Conservation (phyloP, 2,113 vertebrate genomes). For the Lichenostomus cassidix region DNA sequence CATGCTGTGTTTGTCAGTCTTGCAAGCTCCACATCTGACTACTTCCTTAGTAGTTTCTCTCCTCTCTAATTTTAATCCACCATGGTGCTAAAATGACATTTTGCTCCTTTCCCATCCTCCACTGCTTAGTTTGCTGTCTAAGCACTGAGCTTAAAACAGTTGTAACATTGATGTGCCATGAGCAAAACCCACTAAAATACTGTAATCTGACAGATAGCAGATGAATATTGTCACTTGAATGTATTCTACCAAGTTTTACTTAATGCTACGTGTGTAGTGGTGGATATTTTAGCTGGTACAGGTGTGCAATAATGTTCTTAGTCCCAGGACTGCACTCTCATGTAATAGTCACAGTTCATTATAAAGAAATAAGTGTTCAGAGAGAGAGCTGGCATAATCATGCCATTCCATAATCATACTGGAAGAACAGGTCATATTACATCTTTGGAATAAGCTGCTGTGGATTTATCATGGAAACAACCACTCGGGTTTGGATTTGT, state of each 20-base stretch:
- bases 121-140: background rate
- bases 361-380: background rate
- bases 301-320: background rate
- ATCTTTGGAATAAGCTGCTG: background rate
- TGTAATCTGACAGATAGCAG: background rate
- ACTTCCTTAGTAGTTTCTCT: background rate
- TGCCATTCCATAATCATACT: background rate
- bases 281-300: background rate
- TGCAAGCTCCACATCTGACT: background rate
- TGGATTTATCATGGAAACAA: background rate
- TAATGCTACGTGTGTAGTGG: accelerated
- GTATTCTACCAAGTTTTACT: background rate
- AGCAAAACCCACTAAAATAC: background rate
- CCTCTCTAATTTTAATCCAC: background rate
- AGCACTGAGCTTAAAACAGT: background rate
- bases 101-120: background rate
- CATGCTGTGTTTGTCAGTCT: background rate
- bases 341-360: background rate
- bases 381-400: background rate
- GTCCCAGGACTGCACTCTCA: background rate
- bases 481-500: background rate
- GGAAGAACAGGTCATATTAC: background rate
- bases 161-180: background rate
- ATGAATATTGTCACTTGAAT: background rate
- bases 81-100: background rate